Evolutionary conservation across 2,797 vertebrate genomes (phyloP).

Genomic region (Hippoglossus hippoglossus): DNA sequence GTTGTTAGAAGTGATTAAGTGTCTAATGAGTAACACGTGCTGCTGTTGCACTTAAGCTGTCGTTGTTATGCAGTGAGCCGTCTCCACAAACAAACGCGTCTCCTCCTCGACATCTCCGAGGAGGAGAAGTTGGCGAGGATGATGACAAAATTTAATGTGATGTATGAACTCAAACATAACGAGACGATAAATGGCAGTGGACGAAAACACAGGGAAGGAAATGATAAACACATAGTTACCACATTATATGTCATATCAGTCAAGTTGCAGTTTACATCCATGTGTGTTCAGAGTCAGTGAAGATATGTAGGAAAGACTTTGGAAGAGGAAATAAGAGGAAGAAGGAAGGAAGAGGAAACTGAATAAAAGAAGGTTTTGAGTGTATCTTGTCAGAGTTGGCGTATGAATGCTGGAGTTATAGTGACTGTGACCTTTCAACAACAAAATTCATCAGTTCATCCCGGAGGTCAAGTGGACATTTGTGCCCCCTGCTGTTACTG

Average conservation of each 20-base stretch:
- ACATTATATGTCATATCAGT: neutral
- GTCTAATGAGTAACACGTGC: conserved; percentile 63
- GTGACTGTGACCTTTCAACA: too few relatives aligned
- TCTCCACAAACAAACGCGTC: conserved; percentile 48
- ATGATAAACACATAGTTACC: conserved; percentile 7
- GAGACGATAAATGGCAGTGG: conserved; percentile 29
- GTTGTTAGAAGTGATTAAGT: conserved; percentile 55
- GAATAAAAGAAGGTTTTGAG: too few relatives aligned
- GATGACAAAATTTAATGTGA: conserved; percentile 13
- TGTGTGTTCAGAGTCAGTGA: too few relatives aligned
- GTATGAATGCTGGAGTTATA: too few relatives aligned
- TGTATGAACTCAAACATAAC: conserved; percentile 46
- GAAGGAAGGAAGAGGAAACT: too few relatives aligned
- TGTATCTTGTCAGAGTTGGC: too few relatives aligned
- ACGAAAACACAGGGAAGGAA: conserved; percentile 39
- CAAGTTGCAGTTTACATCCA: too few relatives aligned
- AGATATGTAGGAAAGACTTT: too few relatives aligned
- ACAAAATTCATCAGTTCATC: too few relatives aligned
- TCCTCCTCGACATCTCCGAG: conserved; percentile 28
- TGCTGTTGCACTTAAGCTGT: conserved; percentile 49
- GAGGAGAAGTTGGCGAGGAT: conserved; percentile 10
- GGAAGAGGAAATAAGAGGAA: too few relatives aligned
- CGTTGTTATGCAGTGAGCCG: conserved; percentile 52
- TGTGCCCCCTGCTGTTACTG: too few relatives aligned
- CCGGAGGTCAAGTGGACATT: too few relatives aligned